A percentile compares a stretch with the other conserved stretches of the same genome.
These are phyloP conservation scores for Panagrolaimus sp. DNA, from an alignment of 1,140 invertebrate genomes.

Conservation along the genomic window DNA sequence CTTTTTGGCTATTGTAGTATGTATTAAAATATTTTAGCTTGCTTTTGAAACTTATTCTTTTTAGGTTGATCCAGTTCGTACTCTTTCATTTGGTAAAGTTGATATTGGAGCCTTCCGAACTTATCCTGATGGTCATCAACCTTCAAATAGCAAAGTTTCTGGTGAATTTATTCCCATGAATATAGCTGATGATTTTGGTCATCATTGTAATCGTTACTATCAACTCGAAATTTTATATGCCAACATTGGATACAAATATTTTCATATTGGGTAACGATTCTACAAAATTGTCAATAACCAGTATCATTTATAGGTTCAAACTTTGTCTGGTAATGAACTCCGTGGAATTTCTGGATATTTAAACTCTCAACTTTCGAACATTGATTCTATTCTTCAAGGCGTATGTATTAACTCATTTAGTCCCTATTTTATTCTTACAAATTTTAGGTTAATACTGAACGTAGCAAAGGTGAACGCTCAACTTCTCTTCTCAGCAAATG, in stretches of 20 bases:
- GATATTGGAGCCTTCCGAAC: conserved; percentile 96
- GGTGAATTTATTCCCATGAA: conserved; percentile 98
- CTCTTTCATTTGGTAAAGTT: conserved; percentile 98
- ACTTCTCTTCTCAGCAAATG: background rate
- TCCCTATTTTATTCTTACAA: too few relatives aligned
- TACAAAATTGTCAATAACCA: conserved; percentile 23
- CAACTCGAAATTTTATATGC: conserved; percentile 96
- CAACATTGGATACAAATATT: conserved; percentile 40
- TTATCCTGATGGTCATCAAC: conserved; percentile 76
- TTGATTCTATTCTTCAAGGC: background rate
- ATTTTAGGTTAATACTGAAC: background rate
- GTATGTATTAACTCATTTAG: too few relatives aligned
- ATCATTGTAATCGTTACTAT: conserved; percentile 99
- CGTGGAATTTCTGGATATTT: background rate
- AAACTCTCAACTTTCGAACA: background rate
- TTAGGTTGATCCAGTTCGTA: conserved; percentile 86
- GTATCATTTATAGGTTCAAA: conserved; percentile 37
- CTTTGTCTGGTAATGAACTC: background rate
- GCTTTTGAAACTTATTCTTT: too few relatives aligned
- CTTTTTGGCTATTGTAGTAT: conserved; percentile 88
- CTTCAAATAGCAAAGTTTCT: conserved; percentile 60
- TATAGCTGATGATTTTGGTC: conserved; percentile 99
- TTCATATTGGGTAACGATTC: conserved; percentile 25
- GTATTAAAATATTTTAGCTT: too few relatives aligned
- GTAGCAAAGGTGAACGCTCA: background rate